phyloP scores from a whole-genome alignment of 1,140 invertebrate genomes.

The Pantala flavescens region DNA sequence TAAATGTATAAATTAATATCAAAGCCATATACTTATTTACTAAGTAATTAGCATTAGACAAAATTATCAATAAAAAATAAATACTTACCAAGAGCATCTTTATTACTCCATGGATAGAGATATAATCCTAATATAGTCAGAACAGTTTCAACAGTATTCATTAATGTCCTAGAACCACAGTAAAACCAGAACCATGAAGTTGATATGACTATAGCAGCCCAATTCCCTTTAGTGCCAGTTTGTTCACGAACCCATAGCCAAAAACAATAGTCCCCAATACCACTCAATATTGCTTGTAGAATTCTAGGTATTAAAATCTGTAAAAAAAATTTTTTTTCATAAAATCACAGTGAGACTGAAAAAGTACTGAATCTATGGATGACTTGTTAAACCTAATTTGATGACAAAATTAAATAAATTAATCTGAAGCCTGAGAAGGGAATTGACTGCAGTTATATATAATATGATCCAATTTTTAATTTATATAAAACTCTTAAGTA shows the following conservation, averaged over 20 bases:
- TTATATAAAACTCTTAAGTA: too few species aligned
- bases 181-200: slow-evolving; percentile 85
- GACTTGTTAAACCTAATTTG: too few species aligned
- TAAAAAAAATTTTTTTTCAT: slow-evolving; percentile 30
- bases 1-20: too few species aligned
- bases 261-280: slow-evolving; percentile 63
- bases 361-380: slow-evolving; percentile 11
- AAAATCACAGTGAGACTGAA: slow-evolving; percentile 27
- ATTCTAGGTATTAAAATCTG: slow-evolving; percentile 60
- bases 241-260: slow-evolving; percentile 41
- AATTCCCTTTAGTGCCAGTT: slow-evolving; percentile 49
- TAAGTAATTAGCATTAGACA: too few species aligned
- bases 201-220: slow-evolving; percentile 44
- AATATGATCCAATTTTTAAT: too few species aligned
- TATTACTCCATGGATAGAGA: slow-evolving; percentile 61
- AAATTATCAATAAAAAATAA: too few species aligned
- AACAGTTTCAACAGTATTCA: slow-evolving; percentile 72
- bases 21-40: too few species aligned
- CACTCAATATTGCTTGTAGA: slow-evolving; percentile 63
- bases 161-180: slow-evolving; percentile 68
- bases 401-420: too few species aligned
- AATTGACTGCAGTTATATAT: too few species aligned
- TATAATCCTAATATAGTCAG: slow-evolving; percentile 68
- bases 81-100: slow-evolving; percentile 34
- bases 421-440: too few species aligned